These are phyloP conservation scores for Stenolophus ochropezus DNA, from an alignment of 2,888 invertebrate species.

Conservation along the genomic window DNA sequence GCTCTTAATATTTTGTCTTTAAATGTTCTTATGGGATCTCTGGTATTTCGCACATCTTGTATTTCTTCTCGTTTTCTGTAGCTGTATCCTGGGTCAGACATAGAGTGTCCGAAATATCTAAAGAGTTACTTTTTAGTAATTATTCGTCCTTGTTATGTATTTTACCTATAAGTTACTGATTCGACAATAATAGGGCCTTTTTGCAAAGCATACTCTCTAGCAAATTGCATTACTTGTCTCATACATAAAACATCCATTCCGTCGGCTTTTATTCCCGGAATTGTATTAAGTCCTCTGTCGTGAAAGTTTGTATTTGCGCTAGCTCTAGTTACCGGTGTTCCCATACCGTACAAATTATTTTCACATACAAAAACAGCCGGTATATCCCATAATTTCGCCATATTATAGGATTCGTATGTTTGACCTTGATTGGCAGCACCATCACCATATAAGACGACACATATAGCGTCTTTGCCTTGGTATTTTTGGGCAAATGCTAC, in stretches of 20 bases:
- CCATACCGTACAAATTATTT: slow-evolving; percentile 95
- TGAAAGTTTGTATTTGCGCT: slow-evolving; percentile 94
- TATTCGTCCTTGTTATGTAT: not conserved
- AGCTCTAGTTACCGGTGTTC: slow-evolving; percentile 91
- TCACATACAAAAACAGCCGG: slow-evolving; percentile 88
- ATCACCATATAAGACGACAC: slow-evolving; percentile 84
- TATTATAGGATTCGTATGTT: slow-evolving; percentile 84
- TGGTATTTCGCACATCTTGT: slow-evolving; percentile 91
- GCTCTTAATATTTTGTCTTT: slow-evolving; percentile 85
- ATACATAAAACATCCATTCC: slow-evolving; percentile 98
- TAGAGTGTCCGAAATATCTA: slow-evolving; percentile 92
- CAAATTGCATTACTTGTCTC: slow-evolving; percentile 88
- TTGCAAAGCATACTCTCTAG: slow-evolving; percentile 86
- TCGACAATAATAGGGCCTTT: slow-evolving; percentile 96
- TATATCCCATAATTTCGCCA: slow-evolving; percentile 86
- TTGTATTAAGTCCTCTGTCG: slow-evolving; percentile 89
- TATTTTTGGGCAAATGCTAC: slow-evolving; percentile 86
- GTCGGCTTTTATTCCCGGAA: slow-evolving; percentile 98
- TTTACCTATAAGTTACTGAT: slow-evolving; percentile 90
- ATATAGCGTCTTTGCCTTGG: slow-evolving; percentile 79
- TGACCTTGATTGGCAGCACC: slow-evolving; percentile 88
- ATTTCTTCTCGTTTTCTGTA: slow-evolving; percentile 93
- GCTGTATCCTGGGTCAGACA: slow-evolving; percentile 97
- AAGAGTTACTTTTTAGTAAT: not conserved
- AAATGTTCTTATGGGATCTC: slow-evolving; percentile 94